phyloP scores from a whole-genome alignment of 2,888 invertebrate genomes.

The Parasteatoda lunata region DNA sequence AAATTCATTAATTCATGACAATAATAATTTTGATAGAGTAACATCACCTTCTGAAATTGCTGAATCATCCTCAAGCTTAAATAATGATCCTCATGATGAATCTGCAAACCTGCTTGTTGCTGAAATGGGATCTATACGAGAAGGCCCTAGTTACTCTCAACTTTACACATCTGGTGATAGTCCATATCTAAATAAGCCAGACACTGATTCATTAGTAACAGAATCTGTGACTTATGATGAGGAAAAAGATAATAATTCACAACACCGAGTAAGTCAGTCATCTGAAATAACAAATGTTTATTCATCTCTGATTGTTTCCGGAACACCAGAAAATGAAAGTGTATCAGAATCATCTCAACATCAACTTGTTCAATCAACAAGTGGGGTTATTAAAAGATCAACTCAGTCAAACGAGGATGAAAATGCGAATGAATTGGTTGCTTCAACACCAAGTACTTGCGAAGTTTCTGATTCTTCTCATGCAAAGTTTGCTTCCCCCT shows the following conservation, averaged over 20 bases:
- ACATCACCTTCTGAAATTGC: constrained; percentile 23
- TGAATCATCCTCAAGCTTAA: constrained; percentile 28
- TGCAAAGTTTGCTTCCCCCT: neutral
- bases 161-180: neutral
- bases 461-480: constrained; percentile 25
- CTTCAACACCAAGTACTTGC: neutral
- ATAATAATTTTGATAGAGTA: constrained; percentile 18
- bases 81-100: neutral
- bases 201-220: constrained; percentile 22
- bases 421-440: constrained; percentile 22
- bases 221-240: neutral
- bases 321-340: constrained; percentile 5
- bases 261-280: constrained; percentile 43
- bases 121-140: constrained; percentile 8
- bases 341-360: constrained; percentile 33
- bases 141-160: neutral
- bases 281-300: constrained; percentile 43
- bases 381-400: neutral
- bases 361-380: constrained; percentile 57
- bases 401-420: neutral
- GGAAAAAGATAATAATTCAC: constrained; percentile 12
- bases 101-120: constrained; percentile 22
- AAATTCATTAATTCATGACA: constrained; percentile 49
- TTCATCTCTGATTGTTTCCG: constrained; percentile 27
- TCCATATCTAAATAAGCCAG: neutral